Evolutionary conservation across 2,888 invertebrate species (phyloP), one percentile per base, ranked within the genome.

Genomic region (Microctonus aethiopoides): DNA sequence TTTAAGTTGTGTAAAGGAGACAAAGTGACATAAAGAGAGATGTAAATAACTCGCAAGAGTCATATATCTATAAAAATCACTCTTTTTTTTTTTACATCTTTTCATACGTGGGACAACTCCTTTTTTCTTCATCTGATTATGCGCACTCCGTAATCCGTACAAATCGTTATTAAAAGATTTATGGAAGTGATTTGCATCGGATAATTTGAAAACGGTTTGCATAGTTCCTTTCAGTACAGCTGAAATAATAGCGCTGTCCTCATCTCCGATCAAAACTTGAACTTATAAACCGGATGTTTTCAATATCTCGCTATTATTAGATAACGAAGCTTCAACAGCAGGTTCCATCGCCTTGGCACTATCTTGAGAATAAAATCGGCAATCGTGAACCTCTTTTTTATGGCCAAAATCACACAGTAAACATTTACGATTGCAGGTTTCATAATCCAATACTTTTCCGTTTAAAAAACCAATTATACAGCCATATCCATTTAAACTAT

Each of bases 311-410:
- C 36, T 64, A 0, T 62, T 34, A 13, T 51, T 61, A 5, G 34
- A 34, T 9, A 67, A 13, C 2, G 32, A 0, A n/a, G 36, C 56
- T 22, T 54, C 51, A 26, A 61, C 54, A 41, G 22, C 13, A 3
- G 67, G 39, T 32, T 74, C 71, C 70, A 72, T 74, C 0, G 62
- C 66, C 51, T 72, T 63, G 0, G 72, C 66, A 51, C 60, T 60
- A 11, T 62, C 66, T 13, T 62, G 2, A 22, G 63, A 74, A 41
- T 75, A 73, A 11, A 36, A 16, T 22, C 71, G 61, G 61, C 73
- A 75, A 52, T 73, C 69, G 51, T 75, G 70, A 22, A 59, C 24
- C 4, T 39, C 26, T 59, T 70, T 66, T 11, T 54, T 1, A 0
- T 67, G 51, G 1, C 70, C 73, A 0, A 20, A 16, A 59, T 41